A percentile compares a stretch with the other conserved stretches of the same genome.
Conservation (phyloP, 1,140 invertebrate species). For the Parasteatoda tepidariorum region DNA sequence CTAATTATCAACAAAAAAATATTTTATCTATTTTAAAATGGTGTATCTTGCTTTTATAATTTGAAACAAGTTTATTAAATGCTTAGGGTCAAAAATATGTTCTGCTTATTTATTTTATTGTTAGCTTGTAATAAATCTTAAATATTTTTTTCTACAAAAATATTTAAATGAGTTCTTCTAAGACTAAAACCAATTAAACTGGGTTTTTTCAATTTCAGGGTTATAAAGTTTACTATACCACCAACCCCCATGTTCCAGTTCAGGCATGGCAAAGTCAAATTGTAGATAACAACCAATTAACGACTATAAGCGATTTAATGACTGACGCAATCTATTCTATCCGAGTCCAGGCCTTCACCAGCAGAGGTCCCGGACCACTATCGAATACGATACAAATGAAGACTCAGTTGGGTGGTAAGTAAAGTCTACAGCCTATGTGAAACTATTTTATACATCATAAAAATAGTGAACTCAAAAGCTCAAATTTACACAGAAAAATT, state of each 20-base stretch:
- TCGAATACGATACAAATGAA: conserved; percentile 94
- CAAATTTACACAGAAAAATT: too few relatives aligned
- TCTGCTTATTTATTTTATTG: too few relatives aligned
- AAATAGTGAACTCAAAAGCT: background rate
- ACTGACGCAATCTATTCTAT: conserved; percentile 93
- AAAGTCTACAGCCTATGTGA: background rate
- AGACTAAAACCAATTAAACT: too few relatives aligned
- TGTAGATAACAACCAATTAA: conserved; percentile 92
- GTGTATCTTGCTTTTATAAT: too few relatives aligned
- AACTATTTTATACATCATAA: background rate
- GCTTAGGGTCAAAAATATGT: too few relatives aligned
- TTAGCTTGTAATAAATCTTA: too few relatives aligned
- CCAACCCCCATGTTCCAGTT: conserved; percentile 84
- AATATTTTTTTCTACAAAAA: too few relatives aligned
- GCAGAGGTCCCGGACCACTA: conserved; percentile 89
- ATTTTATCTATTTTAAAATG: too few relatives aligned
- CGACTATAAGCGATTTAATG: conserved; percentile 90
- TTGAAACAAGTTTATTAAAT: too few relatives aligned
- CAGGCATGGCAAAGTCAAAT: conserved; percentile 91
- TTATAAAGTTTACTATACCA: conserved; percentile 97
- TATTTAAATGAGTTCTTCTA: too few relatives aligned
- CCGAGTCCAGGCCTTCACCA: conserved; percentile 89
- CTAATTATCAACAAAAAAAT: too few relatives aligned
- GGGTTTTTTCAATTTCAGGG: conserved; percentile 75
- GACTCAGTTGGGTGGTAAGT: conserved; percentile 88